phyloP scores from a whole-genome alignment of 2,113 vertebrate genomes.

The Acanthochromis polyacanthus region DNA sequence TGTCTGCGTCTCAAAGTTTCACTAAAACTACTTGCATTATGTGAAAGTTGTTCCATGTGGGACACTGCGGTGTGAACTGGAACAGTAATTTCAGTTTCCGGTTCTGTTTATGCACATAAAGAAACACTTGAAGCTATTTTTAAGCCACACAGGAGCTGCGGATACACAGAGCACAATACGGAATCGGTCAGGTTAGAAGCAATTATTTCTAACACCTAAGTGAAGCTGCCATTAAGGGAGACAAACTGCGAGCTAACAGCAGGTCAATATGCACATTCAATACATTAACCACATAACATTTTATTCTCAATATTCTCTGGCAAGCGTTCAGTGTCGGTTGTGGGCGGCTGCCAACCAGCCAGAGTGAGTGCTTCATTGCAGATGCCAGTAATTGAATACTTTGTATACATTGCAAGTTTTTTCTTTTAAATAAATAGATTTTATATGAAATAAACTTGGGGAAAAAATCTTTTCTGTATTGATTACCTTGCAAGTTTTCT shows the following conservation, averaged over 20 bases:
- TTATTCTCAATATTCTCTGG: conserved; percentile 35
- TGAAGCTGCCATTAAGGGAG: background rate
- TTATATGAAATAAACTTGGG: background rate
- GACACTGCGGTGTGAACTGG: too few species aligned
- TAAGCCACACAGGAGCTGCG: background rate
- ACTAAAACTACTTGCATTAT: too few species aligned
- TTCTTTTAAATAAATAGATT: background rate
- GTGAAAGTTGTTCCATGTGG: too few species aligned
- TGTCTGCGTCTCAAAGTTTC: too few species aligned
- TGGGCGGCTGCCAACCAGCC: conserved; percentile 35
- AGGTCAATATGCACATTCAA: background rate
- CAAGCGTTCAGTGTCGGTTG: conserved; percentile 28
- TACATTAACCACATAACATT: background rate
- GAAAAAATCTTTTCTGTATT: background rate
- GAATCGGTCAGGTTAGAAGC: background rate
- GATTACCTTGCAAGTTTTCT: background rate
- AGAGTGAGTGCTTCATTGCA: background rate
- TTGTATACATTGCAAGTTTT: conserved; percentile 20
- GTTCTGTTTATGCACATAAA: too few species aligned
- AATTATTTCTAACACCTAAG: background rate
- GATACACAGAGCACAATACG: background rate
- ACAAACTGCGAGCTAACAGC: background rate
- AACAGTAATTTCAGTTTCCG: too few species aligned
- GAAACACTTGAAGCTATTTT: background rate
- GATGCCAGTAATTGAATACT: conserved; percentile 8